phyloP scores from a whole-genome alignment of 2,797 vertebrate genomes.

The Iguana delicatissima region DNA sequence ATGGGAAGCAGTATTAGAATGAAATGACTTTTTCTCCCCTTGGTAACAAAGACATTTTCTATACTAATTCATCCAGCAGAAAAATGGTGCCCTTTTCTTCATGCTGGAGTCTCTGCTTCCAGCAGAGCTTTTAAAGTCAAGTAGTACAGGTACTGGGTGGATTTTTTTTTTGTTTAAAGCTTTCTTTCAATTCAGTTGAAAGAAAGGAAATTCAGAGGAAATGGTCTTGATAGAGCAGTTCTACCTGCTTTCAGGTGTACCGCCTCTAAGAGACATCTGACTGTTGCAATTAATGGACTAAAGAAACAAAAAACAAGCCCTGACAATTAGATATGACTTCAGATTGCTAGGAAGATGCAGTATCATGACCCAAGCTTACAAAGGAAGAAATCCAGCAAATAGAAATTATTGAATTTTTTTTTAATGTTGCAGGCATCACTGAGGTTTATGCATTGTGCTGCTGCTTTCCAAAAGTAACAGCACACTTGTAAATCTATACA shows the following conservation, averaged over 20 bases:
- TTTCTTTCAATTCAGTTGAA: constrained; percentile 16
- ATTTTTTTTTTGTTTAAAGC: not conserved
- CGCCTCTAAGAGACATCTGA: not conserved
- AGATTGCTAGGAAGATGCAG: not conserved
- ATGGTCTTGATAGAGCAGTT: fast-evolving
- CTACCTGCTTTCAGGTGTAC: not conserved
- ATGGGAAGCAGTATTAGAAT: constrained; percentile 29
- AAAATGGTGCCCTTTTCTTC: constrained; percentile 19
- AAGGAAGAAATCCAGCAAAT: not conserved
- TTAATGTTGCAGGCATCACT: not conserved
- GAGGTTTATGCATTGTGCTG: not conserved
- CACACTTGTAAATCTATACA: not conserved
- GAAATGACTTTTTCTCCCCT: constrained; percentile 25
- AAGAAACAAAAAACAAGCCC: not conserved
- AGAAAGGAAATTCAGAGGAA: not conserved
- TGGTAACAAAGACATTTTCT: not conserved
- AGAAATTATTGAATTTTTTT: not conserved
- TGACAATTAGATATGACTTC: constrained; percentile 1
- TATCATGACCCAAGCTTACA: not conserved
- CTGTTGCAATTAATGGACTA: not conserved
- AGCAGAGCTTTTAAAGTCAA: constrained; percentile 4
- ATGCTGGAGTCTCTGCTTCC: not conserved
- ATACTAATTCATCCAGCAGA: constrained; percentile 30
- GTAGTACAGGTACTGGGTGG: not conserved
- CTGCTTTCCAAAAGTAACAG: not conserved